phyloP scores from a whole-genome alignment of 2,113 vertebrate genomes.

The human (Homo sapiens) region GRCh38 chr5:116968001-116968500 shows the following conservation, averaged over 20 bases:
- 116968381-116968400: rapidly evolving
- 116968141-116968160: neutral
- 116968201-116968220: neutral
- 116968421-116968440: no score
- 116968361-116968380: neutral
- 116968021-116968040: neutral
- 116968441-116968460: neutral
- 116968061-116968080: neutral
- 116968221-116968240: neutral
- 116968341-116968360: neutral
- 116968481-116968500: neutral
- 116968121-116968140: neutral
- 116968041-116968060: neutral
- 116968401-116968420: neutral
- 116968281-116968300: neutral
- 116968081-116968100: neutral
- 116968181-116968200: neutral
- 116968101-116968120: neutral
- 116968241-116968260: neutral
- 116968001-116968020: no score
- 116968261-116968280: neutral
- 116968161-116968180: neutral
- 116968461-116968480: neutral
- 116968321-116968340: neutral
- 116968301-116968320: neutral